These are phyloP conservation scores for Gastrophysa polygoni DNA, from an alignment of 2,888 invertebrate species.

Conservation along the genomic window DNA sequence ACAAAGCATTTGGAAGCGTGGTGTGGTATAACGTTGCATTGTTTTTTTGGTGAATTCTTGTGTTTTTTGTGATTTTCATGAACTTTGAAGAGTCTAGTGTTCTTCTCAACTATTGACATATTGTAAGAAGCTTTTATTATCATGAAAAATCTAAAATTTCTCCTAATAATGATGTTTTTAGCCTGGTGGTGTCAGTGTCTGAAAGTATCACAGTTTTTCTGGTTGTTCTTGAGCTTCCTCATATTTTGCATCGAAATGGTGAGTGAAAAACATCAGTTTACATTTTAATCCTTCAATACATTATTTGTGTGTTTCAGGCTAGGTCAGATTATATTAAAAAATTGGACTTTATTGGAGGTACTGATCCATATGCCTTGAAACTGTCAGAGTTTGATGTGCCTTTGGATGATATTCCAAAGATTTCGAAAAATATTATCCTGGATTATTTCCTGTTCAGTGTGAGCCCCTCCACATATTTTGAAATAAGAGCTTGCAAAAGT, in stretches of 20 bases:
- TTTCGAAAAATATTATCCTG: not conserved
- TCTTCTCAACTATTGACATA: too few species aligned
- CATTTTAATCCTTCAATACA: not conserved
- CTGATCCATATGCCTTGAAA: not conserved
- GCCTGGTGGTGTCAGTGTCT: too few species aligned
- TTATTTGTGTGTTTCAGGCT: not conserved
- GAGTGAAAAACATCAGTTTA: not conserved
- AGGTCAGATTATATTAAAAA: not conserved
- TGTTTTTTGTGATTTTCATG: too few species aligned
- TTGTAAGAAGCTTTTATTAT: too few species aligned
- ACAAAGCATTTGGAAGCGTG: too few species aligned
- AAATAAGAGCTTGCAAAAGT: not conserved
- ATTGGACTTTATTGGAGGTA: not conserved
- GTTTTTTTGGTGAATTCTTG: too few species aligned
- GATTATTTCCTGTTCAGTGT: slow-evolving; percentile 1
- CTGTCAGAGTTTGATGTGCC: not conserved
- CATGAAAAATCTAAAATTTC: too few species aligned
- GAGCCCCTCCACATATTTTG: slow-evolving; percentile 2
- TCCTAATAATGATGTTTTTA: too few species aligned
- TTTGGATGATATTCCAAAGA: not conserved
- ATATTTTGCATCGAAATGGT: not conserved
- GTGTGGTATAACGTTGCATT: too few species aligned
- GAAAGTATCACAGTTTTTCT: too few species aligned
- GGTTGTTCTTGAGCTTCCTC: too few species aligned
- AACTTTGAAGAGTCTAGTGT: too few species aligned